Conservation (phyloP, 2,888 invertebrate genomes). For the Callimorpha dominula region DNA sequence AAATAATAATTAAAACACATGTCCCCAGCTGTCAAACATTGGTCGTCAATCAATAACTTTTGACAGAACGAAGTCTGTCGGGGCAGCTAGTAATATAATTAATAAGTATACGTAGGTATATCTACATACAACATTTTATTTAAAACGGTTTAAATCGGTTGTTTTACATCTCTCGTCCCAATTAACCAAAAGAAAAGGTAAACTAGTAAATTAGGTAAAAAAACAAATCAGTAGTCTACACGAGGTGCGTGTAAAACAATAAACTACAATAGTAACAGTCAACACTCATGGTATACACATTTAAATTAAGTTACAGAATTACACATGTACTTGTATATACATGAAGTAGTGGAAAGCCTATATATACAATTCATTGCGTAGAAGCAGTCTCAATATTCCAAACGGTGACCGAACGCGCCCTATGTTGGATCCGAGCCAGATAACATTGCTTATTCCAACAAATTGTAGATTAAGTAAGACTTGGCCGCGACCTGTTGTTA, state of each 20-base stretch:
- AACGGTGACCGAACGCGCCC: conserved; percentile 55
- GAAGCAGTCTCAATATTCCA: conserved; percentile 60
- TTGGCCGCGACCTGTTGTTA: conserved; percentile 47
- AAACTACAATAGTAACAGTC: neutral
- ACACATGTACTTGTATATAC: conserved; percentile 61
- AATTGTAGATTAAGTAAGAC: conserved; percentile 25
- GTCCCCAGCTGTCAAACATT: too few relatives aligned
- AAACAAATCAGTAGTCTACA: neutral
- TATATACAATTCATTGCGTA: conserved; percentile 41
- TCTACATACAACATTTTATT: too few relatives aligned
- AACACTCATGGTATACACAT: neutral
- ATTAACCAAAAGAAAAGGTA: too few relatives aligned
- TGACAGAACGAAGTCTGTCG: too few relatives aligned
- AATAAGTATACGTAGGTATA: too few relatives aligned
- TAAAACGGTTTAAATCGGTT: too few relatives aligned
- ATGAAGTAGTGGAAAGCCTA: conserved; percentile 6
- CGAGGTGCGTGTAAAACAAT: neutral
- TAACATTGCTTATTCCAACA: conserved; percentile 56
- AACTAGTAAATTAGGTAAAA: too few relatives aligned
- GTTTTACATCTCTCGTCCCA: too few relatives aligned
- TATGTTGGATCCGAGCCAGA: conserved; percentile 62
- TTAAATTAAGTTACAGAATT: conserved; percentile 42
- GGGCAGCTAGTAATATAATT: too few relatives aligned
- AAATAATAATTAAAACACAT: too few relatives aligned
- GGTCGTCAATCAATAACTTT: too few relatives aligned